Conservation (phyloP, 2,797 vertebrate species). For the Discoglossus pictus region DNA sequence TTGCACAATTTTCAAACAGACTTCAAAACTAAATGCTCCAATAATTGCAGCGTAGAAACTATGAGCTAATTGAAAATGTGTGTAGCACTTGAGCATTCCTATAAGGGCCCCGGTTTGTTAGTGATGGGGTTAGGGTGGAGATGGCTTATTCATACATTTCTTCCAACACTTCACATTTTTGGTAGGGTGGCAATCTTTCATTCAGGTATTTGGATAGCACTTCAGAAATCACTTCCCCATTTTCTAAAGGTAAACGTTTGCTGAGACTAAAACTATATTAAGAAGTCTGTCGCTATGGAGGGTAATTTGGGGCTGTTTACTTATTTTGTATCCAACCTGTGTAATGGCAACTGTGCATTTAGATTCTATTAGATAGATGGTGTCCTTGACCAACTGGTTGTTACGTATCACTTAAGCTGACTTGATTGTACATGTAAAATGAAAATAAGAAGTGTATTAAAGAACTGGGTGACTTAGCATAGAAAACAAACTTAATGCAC, state of each 20-base stretch:
- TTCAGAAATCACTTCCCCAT: constrained; percentile 45
- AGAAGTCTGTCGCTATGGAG: constrained; percentile 25
- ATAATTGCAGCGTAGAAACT: constrained; percentile 9
- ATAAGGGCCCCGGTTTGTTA: constrained; percentile 25
- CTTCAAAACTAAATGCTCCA: constrained; percentile 28
- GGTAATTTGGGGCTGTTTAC: not conserved
- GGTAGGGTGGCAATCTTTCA: constrained; percentile 45
- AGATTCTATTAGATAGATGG: too few relatives aligned
- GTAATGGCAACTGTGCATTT: not conserved
- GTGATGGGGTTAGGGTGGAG: constrained; percentile 7
- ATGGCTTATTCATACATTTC: constrained; percentile 24
- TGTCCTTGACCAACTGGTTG: too few relatives aligned
- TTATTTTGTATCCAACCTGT: not conserved
- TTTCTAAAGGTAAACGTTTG: constrained; percentile 46
- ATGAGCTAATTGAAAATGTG: constrained; percentile 38
- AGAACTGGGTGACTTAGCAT: too few relatives aligned
- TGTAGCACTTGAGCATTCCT: constrained; percentile 42
- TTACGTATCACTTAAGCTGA: too few relatives aligned
- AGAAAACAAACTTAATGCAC: too few relatives aligned
- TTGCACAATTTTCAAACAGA: constrained; percentile 42
- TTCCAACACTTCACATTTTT: constrained; percentile 49
- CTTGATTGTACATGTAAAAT: too few relatives aligned
- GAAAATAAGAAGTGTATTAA: too few relatives aligned
- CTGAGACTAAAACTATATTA: constrained; percentile 27
- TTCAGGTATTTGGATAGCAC: constrained; percentile 49